Evolutionary conservation across 2,113 vertebrate species (phyloP).

Genomic region (Genyomyrus donnyi): DNA sequence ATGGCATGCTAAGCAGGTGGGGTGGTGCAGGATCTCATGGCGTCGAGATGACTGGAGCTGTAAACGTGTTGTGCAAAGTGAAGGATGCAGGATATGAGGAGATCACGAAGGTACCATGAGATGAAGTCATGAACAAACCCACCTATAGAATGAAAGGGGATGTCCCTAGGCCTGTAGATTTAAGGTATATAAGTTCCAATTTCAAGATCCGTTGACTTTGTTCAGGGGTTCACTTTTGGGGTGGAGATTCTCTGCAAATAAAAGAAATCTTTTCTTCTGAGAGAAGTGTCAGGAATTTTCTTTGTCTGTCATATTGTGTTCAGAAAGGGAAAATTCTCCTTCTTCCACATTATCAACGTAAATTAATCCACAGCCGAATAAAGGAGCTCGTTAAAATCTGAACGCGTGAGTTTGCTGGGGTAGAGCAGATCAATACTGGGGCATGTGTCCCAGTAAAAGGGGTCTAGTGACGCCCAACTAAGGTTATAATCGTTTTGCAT

Average conservation of each 20-base stretch:
- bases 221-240: neutral
- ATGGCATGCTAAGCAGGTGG: neutral
- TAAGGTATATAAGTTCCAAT: neutral
- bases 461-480: neutral
- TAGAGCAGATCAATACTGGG: neutral
- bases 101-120: neutral
- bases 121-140: neutral
- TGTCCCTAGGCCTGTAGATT: neutral
- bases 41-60: neutral
- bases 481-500: neutral
- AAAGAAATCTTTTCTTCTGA: neutral
- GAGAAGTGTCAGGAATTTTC: neutral
- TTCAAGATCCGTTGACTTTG: neutral
- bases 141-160: neutral
- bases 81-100: neutral
- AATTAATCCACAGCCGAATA: neutral
- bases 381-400: neutral
- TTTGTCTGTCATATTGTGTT: neutral
- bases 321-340: neutral
- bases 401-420: neutral
- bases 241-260: neutral
- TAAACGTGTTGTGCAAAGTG: neutral
- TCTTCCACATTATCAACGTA: neutral
- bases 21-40: neutral
- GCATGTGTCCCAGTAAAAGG: neutral